Percentiles rank a stretch among this genome's conserved stretches.
These are phyloP conservation scores for Chaitophorus viminalis DNA, from an alignment of 2,888 invertebrate genomes.

Conservation along the genomic window DNA sequence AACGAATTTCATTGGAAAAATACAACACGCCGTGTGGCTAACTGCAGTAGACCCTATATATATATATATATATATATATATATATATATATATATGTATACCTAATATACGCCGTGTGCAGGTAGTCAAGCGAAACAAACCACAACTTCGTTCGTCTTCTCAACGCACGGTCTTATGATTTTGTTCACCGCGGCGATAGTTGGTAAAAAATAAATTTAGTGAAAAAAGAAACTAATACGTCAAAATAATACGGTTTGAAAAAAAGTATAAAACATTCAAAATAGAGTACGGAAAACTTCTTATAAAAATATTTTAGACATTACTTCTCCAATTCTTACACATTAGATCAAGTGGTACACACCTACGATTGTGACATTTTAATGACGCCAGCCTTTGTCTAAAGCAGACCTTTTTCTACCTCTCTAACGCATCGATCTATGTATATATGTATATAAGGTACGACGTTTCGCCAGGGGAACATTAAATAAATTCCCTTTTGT, in stretches of 20 bases:
- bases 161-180: conserved; percentile 37
- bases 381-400: conserved; percentile 23
- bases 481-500: conserved; percentile 45
- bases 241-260: background rate
- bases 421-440: background rate
- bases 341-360: conserved; percentile 6
- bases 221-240: background rate
- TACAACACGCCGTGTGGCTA: background rate
- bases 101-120: background rate
- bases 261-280: conserved; percentile 13
- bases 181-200: background rate
- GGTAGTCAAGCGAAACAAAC: conserved; percentile 57
- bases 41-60: background rate
- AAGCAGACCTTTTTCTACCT: conserved; percentile 3
- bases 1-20: conserved; percentile 49
- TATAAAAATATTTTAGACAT: background rate
- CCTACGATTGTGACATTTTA: conserved; percentile 40
- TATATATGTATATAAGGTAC: too few relatives aligned
- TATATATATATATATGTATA: background rate
- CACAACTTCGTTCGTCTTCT: conserved; percentile 36
- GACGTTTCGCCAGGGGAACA: background rate
- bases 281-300: background rate
- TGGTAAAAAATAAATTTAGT: conserved; percentile 3
- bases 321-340: background rate
- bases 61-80: too few relatives aligned